Base-by-base conservation (phyloP, 37 sponge, comb jelly and placozoan genomes). In the Chondrosia reniformis region DNA sequence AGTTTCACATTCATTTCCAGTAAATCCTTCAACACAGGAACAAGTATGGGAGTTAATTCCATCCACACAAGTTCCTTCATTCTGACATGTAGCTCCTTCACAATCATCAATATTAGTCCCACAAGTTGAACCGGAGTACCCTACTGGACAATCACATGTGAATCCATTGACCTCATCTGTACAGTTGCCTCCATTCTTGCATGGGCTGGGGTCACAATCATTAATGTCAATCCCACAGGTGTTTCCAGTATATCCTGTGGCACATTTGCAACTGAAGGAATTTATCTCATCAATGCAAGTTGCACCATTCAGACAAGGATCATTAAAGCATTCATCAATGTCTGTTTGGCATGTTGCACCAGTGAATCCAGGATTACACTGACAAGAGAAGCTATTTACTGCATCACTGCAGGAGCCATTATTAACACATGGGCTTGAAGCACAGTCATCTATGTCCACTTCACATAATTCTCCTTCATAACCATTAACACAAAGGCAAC, bases 151-250 rank as follows among this genome's bases (percentile, higher is more conserved):
- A 24, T 31, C 32, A 30, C 84, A 83, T 4, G 36, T 10, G 45
- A 49, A 83, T 22, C 3, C 17, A 15, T 77, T 83, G 19, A 77
- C 28, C 2, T 71, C 67, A 61, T 77, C 78, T 43, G 36, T 62
- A 45, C 84, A 83, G 7, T 24, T 77, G 21, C 84, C 84, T n/a
- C 84, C 84, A 64, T 81, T 81, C 75, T 81, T 57, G 73, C 82
- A 81, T 54, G 74, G 74, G 33, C n/a, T 58, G 38, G 40, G 54
- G 31, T 28, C 12, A 74, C 82, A 81, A 10, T 49, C 74, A 66
- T 81, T 61, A 54, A 81, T 32, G 36, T 81, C 56, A 21, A 33
- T 4, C 49, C 38, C 82, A 72, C 82, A 81, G 15, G 24, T 15
- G 32, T 81, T 61, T 49, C 82, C 82, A 39, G 58, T 74, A 46